Evolutionary conservation across 2,888 invertebrate genomes (phyloP), one percentile per base, ranked within the genome.

Genomic region (Himalopsyche anomala): DNA sequence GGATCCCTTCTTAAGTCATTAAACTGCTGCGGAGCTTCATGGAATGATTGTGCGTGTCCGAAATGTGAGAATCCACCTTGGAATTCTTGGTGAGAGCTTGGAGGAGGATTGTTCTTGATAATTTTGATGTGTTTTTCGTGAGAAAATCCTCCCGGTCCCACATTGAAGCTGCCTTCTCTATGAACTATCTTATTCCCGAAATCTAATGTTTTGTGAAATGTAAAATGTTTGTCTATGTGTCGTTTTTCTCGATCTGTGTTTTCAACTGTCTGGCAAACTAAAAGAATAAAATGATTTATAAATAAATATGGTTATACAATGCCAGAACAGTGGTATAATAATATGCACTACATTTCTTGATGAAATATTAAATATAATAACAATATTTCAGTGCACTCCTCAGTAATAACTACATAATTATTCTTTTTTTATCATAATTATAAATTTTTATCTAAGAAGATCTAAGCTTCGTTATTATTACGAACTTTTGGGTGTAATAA

Each of bases 121-220:
- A 74, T 38, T 42, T 54, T n/a, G 17, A 81, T 17, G 28, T 86
- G 82, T 28, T 87, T 86, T 4, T 84, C 36, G 17, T 84, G 80
- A 5, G 40, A 80, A 17, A 87, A n/a, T 0, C 87, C 87, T 11
- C 42, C 82, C 1, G 84, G 86, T 36, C 86, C 86, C 9, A 87
- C 28, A 17, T 86, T 19, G 5, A 87, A 38, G 12, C 80, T 81
- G n/a, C 62, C 19, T 12, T 81, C 17, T 19, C 82, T 56, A 62
- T 87, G 81, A 42, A 86, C 28, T 2, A 69, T 80, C 74, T 86
- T 86, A 15, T 87, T 86, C 6, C 87, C 87, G 8, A 80, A 55
- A 51, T 69, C 80, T 4, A 83, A 28, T 36, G 83, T 74, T 40
- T 87, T 82, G 28, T 86, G 84, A 36, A 86, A 45, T 15, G 56